These are phyloP conservation scores for Aldabrachelys gigantea DNA, from an alignment of 2,113 vertebrate species.

Conservation along the genomic window DNA sequence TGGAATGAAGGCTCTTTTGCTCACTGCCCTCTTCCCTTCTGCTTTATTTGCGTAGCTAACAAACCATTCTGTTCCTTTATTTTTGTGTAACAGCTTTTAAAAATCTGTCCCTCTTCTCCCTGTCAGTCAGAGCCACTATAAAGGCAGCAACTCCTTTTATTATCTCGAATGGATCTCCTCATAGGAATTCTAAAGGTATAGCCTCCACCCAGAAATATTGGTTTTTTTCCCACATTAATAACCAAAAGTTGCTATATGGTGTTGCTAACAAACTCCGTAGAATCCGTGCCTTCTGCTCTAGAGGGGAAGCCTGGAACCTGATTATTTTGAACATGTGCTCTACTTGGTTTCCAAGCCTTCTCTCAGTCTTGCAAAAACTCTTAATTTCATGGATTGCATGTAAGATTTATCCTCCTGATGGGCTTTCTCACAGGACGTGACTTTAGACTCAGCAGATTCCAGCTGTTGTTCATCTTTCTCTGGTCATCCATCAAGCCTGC, in stretches of 20 bases:
- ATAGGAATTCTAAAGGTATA: background rate
- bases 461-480: slow-evolving; percentile 52
- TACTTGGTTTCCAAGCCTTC: slow-evolving; percentile 12
- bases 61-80: background rate
- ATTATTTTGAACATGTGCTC: slow-evolving; percentile 23
- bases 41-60: background rate
- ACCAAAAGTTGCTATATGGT: background rate
- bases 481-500: slow-evolving; percentile 39
- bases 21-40: rapidly evolving
- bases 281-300: background rate
- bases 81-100: background rate
- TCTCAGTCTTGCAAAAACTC: background rate
- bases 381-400: slow-evolving; percentile 52
- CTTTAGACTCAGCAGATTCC: slow-evolving; percentile 57
- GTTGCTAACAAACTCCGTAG: background rate
- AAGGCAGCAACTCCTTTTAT: background rate
- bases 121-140: background rate
- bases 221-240: background rate
- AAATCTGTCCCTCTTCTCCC: background rate
- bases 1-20: slow-evolving; percentile 29
- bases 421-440: slow-evolving; percentile 52
- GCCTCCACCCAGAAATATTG: background rate
- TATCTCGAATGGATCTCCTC: background rate
- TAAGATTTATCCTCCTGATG: slow-evolving; percentile 59
- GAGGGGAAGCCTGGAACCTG: background rate